Conservation (phyloP, 1,140 invertebrate genomes). For the Pachyrhynchus sulphureomaculatus region DNA sequence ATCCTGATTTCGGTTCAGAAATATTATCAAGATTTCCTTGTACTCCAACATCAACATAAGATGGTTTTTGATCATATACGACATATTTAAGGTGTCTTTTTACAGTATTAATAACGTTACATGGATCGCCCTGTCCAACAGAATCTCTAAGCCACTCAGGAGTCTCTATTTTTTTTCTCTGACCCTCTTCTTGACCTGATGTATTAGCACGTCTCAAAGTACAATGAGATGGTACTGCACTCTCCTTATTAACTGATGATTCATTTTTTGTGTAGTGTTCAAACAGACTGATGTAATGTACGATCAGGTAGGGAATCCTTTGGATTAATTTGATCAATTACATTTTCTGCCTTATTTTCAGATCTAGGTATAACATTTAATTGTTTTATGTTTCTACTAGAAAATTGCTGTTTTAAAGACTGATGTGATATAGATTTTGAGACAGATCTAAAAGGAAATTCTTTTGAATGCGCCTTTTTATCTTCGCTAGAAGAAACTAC, state of each 20-base stretch:
- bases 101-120: slow-evolving; percentile 50
- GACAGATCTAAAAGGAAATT: too few species aligned
- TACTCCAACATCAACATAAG: slow-evolving; percentile 37
- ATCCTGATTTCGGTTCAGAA: neutral
- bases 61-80: slow-evolving; percentile 21
- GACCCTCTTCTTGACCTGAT: neutral
- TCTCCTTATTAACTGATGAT: neutral
- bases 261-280: too few species aligned
- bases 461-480: too few species aligned
- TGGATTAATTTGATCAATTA: neutral
- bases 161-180: neutral
- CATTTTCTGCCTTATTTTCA: neutral
- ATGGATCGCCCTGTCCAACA: slow-evolving; percentile 39
- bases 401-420: too few species aligned
- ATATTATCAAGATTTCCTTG: slow-evolving; percentile 34
- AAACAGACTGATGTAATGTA: too few species aligned
- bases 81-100: slow-evolving; percentile 44
- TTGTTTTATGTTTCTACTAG: too few species aligned
- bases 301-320: neutral
- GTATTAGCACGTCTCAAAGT: neutral
- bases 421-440: too few species aligned
- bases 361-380: too few species aligned
- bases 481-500: too few species aligned
- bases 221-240: slow-evolving; percentile 5
- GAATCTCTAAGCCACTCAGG: slow-evolving; percentile 37